Evolutionary conservation across 2,113 vertebrate genomes (phyloP).

Genomic region (Podarcis cretensis): DNA sequence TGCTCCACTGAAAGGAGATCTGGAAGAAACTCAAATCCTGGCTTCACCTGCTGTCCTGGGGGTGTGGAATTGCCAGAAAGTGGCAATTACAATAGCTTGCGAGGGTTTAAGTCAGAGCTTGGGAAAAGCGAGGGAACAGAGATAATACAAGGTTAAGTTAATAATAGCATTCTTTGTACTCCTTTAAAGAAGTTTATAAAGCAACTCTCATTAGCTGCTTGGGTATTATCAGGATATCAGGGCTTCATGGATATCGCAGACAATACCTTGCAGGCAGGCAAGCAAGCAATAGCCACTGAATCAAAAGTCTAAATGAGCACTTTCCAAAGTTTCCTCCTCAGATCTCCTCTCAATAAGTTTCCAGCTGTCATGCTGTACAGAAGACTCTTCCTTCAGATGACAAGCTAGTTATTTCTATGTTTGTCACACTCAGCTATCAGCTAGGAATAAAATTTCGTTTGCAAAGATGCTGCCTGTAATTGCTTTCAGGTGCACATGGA

Average conservation of each 20-base stretch:
- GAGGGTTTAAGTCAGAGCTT: slow-evolving; percentile 15
- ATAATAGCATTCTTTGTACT: slow-evolving; percentile 16
- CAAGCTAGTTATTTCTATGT: background rate
- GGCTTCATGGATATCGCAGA: background rate
- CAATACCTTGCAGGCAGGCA: background rate
- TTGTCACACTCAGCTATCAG: background rate
- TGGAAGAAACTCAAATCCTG: slow-evolving; percentile 29
- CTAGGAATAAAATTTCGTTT: background rate
- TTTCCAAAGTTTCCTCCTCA: background rate
- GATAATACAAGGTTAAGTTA: slow-evolving; percentile 24
- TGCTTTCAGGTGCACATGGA: background rate
- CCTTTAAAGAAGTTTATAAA: slow-evolving; percentile 38
- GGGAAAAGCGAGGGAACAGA: slow-evolving; percentile 17
- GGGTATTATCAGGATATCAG: background rate
- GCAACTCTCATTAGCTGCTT: slow-evolving; percentile 7
- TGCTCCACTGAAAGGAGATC: slow-evolving; percentile 12
- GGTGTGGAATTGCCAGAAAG: slow-evolving; percentile 23
- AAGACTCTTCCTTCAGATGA: slow-evolving; percentile 20
- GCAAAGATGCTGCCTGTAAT: background rate
- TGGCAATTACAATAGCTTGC: slow-evolving; percentile 26
- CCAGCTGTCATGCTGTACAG: background rate
- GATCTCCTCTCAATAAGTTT: background rate
- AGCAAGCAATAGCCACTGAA: slow-evolving; percentile 3
- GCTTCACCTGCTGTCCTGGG: slow-evolving; percentile 36
- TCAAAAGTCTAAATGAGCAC: slow-evolving; percentile 18